Evolutionary conservation across 2,797 vertebrate genomes (phyloP), one percentile per base, ranked within the genome.

Genomic region (Cirrhinus mrigala): DNA sequence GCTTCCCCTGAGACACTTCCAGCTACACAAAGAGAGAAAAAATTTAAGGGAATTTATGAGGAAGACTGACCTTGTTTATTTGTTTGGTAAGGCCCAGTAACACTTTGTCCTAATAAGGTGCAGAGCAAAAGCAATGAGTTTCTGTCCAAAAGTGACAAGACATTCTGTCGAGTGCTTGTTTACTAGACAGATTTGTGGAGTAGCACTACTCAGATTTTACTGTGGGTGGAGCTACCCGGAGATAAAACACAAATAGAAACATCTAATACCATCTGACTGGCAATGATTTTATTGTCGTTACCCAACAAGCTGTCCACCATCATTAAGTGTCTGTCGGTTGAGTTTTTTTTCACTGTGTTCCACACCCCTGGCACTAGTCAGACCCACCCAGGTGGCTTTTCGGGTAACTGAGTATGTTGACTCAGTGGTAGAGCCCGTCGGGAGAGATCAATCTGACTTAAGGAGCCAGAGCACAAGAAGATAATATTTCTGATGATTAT

Each of bases 1-100:
- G 96, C 89, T 91, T 95, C 77, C 88, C 94, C 94, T 98, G 97
- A 69, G 96, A 95, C 79, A 95, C 92, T 85, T 97, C 97, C 91
- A 98, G 91, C 97, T 98, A 85, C 10, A 37, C 40, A 82, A 69
- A 33, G 40, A 70, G 29, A 69, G 2, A 58, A 6, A 2, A 50
- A 44, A 44, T 66, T 52, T 68, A 50, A 66, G 15, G 77, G 62
- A 81, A 11, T 56, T 24, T 58, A 18, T 83, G 29, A 60, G 50
- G 40, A 27, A 78, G 50, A 62, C 15, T 27, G 9, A 60, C 44
- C 16, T 79, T 20, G 37, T 68, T 20, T 58, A 37, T 56, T 52
- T 20, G 18, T 60, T 48, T 48, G 27, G 33, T 37, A 62, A 24
- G 29, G 3, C 29, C 40, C 6, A 54, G 64, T 52, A 54, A 40